Base-by-base conservation (phyloP, 2,797 vertebrate species). In the Antennarius maculatus region DNA sequence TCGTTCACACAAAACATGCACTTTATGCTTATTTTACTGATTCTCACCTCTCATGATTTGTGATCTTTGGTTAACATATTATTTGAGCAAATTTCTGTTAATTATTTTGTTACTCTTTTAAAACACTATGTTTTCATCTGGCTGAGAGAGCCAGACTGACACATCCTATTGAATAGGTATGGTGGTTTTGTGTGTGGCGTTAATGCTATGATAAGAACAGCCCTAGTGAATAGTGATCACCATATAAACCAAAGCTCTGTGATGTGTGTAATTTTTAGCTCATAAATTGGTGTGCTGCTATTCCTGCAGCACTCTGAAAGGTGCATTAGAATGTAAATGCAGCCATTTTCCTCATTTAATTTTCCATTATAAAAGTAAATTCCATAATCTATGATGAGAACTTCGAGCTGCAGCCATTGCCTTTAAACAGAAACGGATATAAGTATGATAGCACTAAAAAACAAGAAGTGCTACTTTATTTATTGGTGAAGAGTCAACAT, bases 81-180 rank as follows among this genome's bases (percentile, higher is more conserved):
- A 23, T 23, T 23, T 23, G 23, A 23, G 23, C 23, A 23, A 23
- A 23, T 23, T 23, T 23, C 23, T 23, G 23, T 23, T 23, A 23
- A 23, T 1, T 23, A 23, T 23, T 23, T 23, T 23, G 23, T 23
- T 23, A 23, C 2, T 23, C 23, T 23, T 23, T 23, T 23, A 23
- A 23, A 23, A 23, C 23, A 23, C 23, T 23, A 23, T 23, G 23
- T 23, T 23, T 23, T 23, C 23, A 23, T 23, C 23, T 23, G 23
- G 23, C 23, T 23, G 23, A 1, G 23, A 23, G 23, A 23, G 23
- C 23, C 23, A 23, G 23, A 23, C 23, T 23, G 23, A 23, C 23
- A 23, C 83, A 82, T 71, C 43, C 55, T 75, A 46, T 71, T 90
- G 65, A 81, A 89, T 71, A 90, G 88, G 79, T 70, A 90, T 81